A percentile compares a stretch with the other conserved stretches of the same genome.
Evolutionary conservation across 2,888 invertebrate genomes (phyloP).

Genomic region (Eupithecia centaureata): DNA sequence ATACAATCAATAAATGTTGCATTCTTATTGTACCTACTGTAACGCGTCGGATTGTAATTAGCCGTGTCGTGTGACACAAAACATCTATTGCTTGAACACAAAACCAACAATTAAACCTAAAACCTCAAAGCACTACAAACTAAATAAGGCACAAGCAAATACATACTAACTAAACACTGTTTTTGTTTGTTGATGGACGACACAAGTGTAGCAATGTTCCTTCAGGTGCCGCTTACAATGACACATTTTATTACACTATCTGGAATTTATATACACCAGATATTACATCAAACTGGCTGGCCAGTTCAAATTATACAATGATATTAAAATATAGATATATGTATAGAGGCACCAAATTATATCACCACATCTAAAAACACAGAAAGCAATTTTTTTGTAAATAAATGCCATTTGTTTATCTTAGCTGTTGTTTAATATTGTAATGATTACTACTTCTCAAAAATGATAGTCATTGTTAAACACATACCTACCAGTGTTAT

Average conservation of each 20-base stretch:
- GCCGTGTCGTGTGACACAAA: neutral
- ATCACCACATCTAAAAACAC: neutral
- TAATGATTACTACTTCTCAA: neutral
- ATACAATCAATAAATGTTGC: neutral
- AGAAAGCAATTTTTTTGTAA: neutral
- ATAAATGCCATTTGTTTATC: neutral
- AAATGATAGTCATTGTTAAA: neutral
- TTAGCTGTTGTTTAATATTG: neutral
- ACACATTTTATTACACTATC: neutral
- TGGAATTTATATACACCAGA: neutral
- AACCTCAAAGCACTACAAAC: slow-evolving; percentile 13
- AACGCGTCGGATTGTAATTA: neutral
- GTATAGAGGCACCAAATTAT: neutral
- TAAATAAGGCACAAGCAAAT: slow-evolving; percentile 31
- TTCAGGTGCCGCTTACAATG: neutral
- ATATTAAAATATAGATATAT: neutral
- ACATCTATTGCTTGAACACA: slow-evolving; percentile 1
- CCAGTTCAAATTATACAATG: neutral
- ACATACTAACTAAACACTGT: slow-evolving; percentile 7
- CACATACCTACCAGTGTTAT: neutral
- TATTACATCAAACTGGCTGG: neutral
- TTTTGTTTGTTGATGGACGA: neutral
- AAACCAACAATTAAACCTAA: neutral
- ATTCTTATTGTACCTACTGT: neutral
- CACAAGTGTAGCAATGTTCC: neutral